A percentile compares a stretch with the other conserved stretches of the same genome.
Evolutionary conservation across 2,888 invertebrate species (phyloP).

Genomic region (Drosophila peninsularis): DNA sequence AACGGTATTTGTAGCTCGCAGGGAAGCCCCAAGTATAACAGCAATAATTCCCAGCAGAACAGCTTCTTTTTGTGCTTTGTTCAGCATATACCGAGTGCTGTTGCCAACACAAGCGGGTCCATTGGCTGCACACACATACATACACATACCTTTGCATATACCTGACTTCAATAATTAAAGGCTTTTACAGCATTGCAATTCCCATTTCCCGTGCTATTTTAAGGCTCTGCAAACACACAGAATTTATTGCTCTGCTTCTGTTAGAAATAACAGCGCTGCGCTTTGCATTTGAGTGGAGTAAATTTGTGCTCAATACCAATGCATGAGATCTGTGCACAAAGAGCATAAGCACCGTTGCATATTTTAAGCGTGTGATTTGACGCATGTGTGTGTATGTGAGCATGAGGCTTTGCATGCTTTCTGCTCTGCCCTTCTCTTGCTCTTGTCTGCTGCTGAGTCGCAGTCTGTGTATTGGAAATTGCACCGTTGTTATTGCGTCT

Average conservation of each 20-base stretch:
- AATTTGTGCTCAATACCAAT: not conserved
- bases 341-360: not conserved
- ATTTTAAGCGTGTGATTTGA: constrained; percentile 1
- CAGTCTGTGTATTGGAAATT: not conserved
- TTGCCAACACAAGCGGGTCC: not conserved
- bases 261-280: not conserved
- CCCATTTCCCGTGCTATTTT: no score
- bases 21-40: constrained; percentile 8
- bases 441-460: not conserved
- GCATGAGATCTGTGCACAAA: not conserved
- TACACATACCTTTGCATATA: not conserved
- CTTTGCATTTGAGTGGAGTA: not conserved
- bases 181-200: no score
- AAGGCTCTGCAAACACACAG: not conserved
- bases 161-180: no score
- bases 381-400: not conserved
- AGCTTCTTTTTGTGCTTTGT: constrained; percentile 24
- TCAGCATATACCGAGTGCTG: constrained; percentile 11
- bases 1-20: constrained; percentile 2
- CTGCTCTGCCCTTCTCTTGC: not conserved
- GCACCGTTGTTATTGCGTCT: not conserved
- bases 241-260: not conserved
- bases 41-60: constrained; percentile 24
- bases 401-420: not conserved
- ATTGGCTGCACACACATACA: not conserved